Base-by-base conservation (phyloP, 2,113 vertebrate genomes). In the Thamnophis sirtalis region DNA sequence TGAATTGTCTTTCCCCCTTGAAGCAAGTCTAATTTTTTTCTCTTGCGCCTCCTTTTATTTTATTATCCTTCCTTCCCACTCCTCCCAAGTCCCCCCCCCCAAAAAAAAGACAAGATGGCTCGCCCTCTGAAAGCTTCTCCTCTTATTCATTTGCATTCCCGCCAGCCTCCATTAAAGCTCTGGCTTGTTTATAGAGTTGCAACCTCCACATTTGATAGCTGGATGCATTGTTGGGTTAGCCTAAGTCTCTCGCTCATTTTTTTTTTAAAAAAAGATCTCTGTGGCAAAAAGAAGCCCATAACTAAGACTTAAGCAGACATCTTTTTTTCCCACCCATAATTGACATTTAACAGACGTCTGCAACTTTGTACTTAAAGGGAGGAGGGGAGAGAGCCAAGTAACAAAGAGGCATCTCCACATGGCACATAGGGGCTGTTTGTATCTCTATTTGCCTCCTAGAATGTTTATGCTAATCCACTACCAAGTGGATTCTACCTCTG, bases 341-440 rank as follows among this genome's bases (percentile, higher is more conserved):
- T 97, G 97, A 98, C 95, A 94, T 97, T 97, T 96, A 97, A 96
- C 97, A 97, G 96, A 96, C 93, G 96, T 96, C 97, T 97, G 96
- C 97, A 97, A 96, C 97, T 97, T 96, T n/a, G 96, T 97, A 96
- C 95, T 96, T 96, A 95, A 80, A 21, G 38, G n/a, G 5, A 2
- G 24, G 13, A 1, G 26, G 60, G 22, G 2, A 3, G 9, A 80
- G 33, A 21, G 6, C 6, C 17, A 19, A 22, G 17, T 80, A 80
- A 97, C 96, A 98, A 97, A 98, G 97, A 95, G 93, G 91, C 95
- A 95, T 95, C 95, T 84, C 97, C 90, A 95, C 92, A 89, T 95
- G 93, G 96, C 94, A 94, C 96, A 95, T 96, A 97, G 95, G 96
- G 92, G 96, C 93, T 95, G 96, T 96, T 95, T 96, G 96, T 95